Evolutionary conservation across 2,797 vertebrate genomes (phyloP).

Genomic region (Takifugu rubripes): DNA sequence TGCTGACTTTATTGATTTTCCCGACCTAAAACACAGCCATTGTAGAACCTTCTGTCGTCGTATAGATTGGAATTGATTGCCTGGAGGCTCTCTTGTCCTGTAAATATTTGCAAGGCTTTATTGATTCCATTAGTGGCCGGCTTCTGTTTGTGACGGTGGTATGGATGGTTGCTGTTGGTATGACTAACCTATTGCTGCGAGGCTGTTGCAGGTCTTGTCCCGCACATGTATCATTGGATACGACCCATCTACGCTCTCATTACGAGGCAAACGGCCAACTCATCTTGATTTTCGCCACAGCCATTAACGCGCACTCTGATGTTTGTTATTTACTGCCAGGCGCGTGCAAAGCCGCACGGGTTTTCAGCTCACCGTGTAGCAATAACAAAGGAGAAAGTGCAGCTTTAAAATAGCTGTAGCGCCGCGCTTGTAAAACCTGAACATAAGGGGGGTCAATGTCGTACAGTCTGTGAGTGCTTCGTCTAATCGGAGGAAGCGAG

Average conservation of each 20-base stretch:
- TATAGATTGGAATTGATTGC: constrained; percentile 71
- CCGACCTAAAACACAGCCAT: constrained; percentile 63
- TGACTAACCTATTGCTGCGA: constrained; percentile 47
- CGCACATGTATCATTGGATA: constrained; percentile 19
- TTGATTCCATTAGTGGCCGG: constrained; percentile 71
- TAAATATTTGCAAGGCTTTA: constrained; percentile 75
- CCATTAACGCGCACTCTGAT: too few species aligned
- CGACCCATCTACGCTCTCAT: constrained; percentile 24
- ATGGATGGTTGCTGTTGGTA: constrained; percentile 55
- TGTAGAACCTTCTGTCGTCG: constrained; percentile 63
- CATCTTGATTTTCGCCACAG: too few species aligned
- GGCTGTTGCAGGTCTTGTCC: constrained; percentile 44
- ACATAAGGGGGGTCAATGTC: constrained; percentile 34
- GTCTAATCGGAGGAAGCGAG: constrained; percentile 56
- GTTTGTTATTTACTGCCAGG: too few species aligned
- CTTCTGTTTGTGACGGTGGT: constrained; percentile 62
- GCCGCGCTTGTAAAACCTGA: constrained; percentile 30
- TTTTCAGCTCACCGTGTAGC: too few species aligned
- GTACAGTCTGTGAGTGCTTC: constrained; percentile 61
- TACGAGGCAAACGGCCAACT: constrained; percentile 23
- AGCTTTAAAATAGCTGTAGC: constrained; percentile 2
- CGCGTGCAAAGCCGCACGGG: too few species aligned
- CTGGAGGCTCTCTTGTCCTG: constrained; percentile 66
- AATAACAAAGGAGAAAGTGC: neutral
- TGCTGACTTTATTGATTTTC: constrained; percentile 66